Evolutionary conservation across 2,888 invertebrate genomes (phyloP), one percentile per base, ranked within the genome.

Genomic region (Aleiodes testaceus): DNA sequence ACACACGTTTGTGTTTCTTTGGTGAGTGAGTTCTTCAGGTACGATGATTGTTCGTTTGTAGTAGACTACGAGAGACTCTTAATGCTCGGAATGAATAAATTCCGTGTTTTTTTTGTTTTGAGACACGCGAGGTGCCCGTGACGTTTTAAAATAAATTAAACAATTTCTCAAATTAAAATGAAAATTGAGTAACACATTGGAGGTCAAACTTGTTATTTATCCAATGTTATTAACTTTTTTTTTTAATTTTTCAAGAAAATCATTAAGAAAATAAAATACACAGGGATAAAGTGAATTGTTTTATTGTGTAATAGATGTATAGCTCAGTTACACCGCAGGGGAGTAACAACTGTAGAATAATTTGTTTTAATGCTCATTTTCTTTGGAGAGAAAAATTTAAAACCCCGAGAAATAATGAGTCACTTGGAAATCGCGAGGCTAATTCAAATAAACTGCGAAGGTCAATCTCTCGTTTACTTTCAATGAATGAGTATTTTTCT

Each of bases 401-500:
- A 36, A 36, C 7, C 36, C 42, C 36, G 52, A 52, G 22, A 64
- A 55, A 63, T 72, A 72, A 69, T 59, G 63, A 63, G 45, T 63
- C 30, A 50, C 72, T 50, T 49, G 64, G 36, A 55, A 67, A 30
- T 45, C 65, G 55, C 49, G 49, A 47, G 59, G 65, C 68, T 45
- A 65, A 69, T 63, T 63, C 42, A 53, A 47, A 36, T 36, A 36
- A 36, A 36, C 36, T 36, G 44, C 69, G 52, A 59, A 66, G 65
- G 66, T 72, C 72, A 72, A 72, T 68, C 68, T 55, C 50, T 72
- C 68, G 64, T 20, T 72, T 72, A 63, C 47, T 72, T 66, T 66
- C 61, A 71, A 61, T 64, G 59, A 72, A 66, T 50, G 49, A 66
- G 36, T 70, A 52, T 65, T 65, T 22, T 14, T 55, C 53, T 36